Evolutionary conservation across 2,113 vertebrate genomes (phyloP), one percentile per base, ranked within the genome.

Genomic region (Rhipidura dahli): DNA sequence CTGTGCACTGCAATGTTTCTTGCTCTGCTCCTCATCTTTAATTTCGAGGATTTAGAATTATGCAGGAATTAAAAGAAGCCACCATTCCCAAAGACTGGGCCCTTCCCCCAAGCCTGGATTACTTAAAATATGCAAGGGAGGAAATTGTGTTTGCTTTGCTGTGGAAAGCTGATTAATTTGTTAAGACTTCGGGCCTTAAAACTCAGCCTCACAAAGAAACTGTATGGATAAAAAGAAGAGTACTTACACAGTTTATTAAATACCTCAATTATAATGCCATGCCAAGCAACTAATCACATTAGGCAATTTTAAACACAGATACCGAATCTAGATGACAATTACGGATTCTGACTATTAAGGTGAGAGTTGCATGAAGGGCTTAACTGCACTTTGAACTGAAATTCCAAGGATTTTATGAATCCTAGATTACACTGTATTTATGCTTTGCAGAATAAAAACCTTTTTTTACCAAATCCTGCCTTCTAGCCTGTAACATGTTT

Each of bases 91-190:
- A 64, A 54, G 22, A 31, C 56, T 13, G 19, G 28, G 39, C 42
- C 59, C 14, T 77, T 50, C 44, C 70, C 63, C 35, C 63, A 57
- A 56, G 59, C 71, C 23, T 78, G 50, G 69, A 90, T 94, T 92
- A 84, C 54, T 92, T 83, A 56, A 92, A 94, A 82, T 77, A 94
- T 72, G 70, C 84, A 94, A 28, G 13, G 53, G 31, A 92, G 37
- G 45, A 92, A 94, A 94, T 23, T 71, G 53, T 87, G 63, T 95
- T 96, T 93, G 57, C 69, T 90, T 94, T 95, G 65, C 94, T 83
- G 69, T 2, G 7, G 59, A 88, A 96, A 97, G 92, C 84, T 92
- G 83, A 93, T 96, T 85, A 94, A 84, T 95, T 79, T 90, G 64
- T 84, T 95, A 97, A 70, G 83, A 87, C 78, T 87, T 92, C 54